Base-by-base conservation (phyloP, 2,113 vertebrate species). In the Nerophis lumbriciformis region DNA sequence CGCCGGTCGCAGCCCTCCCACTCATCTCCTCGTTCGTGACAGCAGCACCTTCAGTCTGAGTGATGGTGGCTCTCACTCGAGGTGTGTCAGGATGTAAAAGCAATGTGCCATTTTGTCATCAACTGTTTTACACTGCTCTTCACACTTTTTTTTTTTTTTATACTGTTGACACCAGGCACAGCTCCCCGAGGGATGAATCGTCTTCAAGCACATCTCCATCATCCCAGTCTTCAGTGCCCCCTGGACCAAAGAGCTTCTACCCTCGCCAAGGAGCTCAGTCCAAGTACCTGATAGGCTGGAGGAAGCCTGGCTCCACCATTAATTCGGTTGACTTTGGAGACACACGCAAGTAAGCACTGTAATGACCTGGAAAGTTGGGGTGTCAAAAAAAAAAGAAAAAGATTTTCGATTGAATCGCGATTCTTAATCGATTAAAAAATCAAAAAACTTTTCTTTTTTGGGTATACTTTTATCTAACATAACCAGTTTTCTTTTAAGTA, bases 231-330 rank as follows among this genome's bases (percentile, higher is more conserved):
- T 95, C 95, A 0, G 91, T 92, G 14, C 93, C 93, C 0, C 93
- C 94, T 0, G 94, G 96, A 44, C 97, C 95, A 63, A 94, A 96
- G 85, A 98, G 91, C 80, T 99, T 98, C 92, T 99, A 98, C 85
- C 95, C 96, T 13, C 94, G 97, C 57, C 97, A 99, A 88, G 97
- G 97, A 21, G 97, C 97, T 68, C 98, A 96, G 66, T 98, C 96
- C 92, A 99, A 98, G 88, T 99, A 96, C 86, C 91, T 99, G 84
- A 99, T 98, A 0, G 96, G 97, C 79, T 99, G 97, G 97, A 97
- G 97, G 84, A 99, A 99, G 68, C 97, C 97, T 0, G 96, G 97
- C 72, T 95, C 96, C 84, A 98, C 96, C 82, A 98, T 98, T 84
- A 99, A 98, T 87, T 98, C 95, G 13, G 97, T 99, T 77, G 97